Evolutionary conservation across 1,140 invertebrate genomes (phyloP).

Genomic region (Hestina assimilis): DNA sequence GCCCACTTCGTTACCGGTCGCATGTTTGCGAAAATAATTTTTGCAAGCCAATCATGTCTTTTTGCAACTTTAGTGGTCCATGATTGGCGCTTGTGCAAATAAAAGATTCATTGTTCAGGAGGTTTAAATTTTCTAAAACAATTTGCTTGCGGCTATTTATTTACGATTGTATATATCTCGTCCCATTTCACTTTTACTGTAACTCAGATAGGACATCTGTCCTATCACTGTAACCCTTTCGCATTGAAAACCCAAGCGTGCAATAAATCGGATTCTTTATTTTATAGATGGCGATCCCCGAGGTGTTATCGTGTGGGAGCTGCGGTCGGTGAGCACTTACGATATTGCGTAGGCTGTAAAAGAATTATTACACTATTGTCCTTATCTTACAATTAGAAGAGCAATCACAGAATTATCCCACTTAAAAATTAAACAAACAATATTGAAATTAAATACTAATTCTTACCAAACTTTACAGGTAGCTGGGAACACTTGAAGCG

Average conservation of each 20-base stretch:
- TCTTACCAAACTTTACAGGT: conserved; percentile 42
- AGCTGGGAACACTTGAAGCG: conserved; percentile 42
- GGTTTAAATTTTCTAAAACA: conserved; percentile 33
- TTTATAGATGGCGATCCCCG: conserved; percentile 69
- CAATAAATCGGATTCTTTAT: conserved; percentile 76
- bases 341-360: conserved; percentile 47
- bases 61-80: conserved; percentile 37
- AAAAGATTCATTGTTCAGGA: conserved; percentile 56
- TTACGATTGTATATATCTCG: conserved; percentile 42
- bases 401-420: not conserved
- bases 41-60: conserved; percentile 71
- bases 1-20: conserved; percentile 52
- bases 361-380: not conserved
- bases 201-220: conserved; percentile 30
- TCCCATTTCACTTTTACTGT: conserved; percentile 15
- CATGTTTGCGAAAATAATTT: conserved; percentile 68
- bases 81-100: conserved; percentile 56
- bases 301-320: conserved; percentile 39
- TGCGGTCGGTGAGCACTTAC: conserved; percentile 58
- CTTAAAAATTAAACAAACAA: conserved; percentile 1
- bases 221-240: conserved; percentile 60
- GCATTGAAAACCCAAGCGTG: conserved; percentile 55
- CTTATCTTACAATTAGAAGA: not conserved
- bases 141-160: conserved; percentile 40
- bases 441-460: conserved; percentile 5